Evolutionary conservation across 2,797 vertebrate species (phyloP), one percentile per base, ranked within the genome.

Genomic region (Xenentodon cancila): DNA sequence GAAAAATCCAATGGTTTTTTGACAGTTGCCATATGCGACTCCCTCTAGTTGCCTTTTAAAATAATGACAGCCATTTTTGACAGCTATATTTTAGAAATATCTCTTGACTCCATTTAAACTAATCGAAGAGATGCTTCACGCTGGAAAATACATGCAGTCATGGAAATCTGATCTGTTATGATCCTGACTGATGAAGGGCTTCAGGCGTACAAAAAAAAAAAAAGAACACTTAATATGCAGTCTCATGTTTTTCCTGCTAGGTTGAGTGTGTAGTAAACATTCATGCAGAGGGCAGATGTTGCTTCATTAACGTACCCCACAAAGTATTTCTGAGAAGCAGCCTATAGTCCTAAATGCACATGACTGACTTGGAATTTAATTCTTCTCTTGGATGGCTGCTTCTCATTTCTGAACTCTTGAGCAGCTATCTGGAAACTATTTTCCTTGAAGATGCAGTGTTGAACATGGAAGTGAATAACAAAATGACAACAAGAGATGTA

Each of bases 231-330:
- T 56, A 66, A 77, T 60, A 69, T 64, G 47, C 57, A 60, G 55
- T 70, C 12, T 15, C 68, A 53, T 64, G 63, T 73, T 72, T 68
- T 42, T 58, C 48, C 34, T 54, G 65, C 71, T 72, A 75, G 68
- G 47, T 63, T 72, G 62, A 64, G 13, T 40, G 9, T n/a, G 54
- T 51, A 48, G 60, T 25, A 62, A 73, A 72, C 46, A 73, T 17
- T 25, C 67, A 25, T n/a, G 43, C 9, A 49, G 63, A 80, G 58
- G 69, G 42, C 56, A 69, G 40, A 61, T 83, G 84, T 81, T 20
- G 73, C 86, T 85, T 75, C 19, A 37, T 63, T 30, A 58, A 69
- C 59, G 76, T 73, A 64, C 81, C 75, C 71, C 71, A 54, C 51
- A 64, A 73, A 77, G 53, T 71, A 34, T 69, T 56, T 59, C 52